A percentile compares a stretch with the other conserved stretches of the same genome.
phyloP scores from a whole-genome alignment of 92 coral and sea anemone genomes.

The Zoanthus solanderi region DNA sequence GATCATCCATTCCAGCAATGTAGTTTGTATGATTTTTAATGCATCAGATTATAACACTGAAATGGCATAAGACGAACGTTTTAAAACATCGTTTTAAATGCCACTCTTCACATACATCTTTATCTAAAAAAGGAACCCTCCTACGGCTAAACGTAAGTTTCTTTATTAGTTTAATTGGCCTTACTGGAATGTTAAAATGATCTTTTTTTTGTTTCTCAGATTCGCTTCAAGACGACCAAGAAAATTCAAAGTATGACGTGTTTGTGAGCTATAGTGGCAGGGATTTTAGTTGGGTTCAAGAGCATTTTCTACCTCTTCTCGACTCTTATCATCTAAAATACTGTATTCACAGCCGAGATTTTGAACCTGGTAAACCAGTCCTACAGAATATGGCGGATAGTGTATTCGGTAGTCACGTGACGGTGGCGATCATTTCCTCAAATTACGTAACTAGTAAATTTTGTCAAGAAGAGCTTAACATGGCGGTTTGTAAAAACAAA shows the following conservation, averaged over 20 bases:
- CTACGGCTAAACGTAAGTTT: not conserved
- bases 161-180: not conserved
- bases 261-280: conserved; percentile 35
- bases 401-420: conserved; percentile 32
- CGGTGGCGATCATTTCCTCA: conserved; percentile 57
- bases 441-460: conserved; percentile 61
- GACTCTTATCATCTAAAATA: conserved; percentile 17
- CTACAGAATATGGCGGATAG: conserved; percentile 42
- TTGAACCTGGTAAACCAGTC: conserved; percentile 25
- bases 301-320: conserved; percentile 29
- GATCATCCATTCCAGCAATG: no score
- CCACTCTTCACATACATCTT: no score
- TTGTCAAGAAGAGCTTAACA: conserved; percentile 60
- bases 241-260: conserved; percentile 20
- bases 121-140: not conserved
- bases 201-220: not conserved
- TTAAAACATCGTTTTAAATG: no score
- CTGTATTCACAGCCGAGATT: conserved; percentile 40
- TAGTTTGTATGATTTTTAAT: no score
- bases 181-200: not conserved
- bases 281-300: conserved; percentile 42
- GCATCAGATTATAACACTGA: no score
- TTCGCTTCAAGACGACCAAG: not conserved
- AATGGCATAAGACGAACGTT: no score
- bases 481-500: conserved; percentile 55